A percentile compares a stretch with the other conserved stretches of the same genome.
phyloP scores from a whole-genome alignment of 2,113 vertebrate genomes.

The Excalfactoria chinensis region DNA sequence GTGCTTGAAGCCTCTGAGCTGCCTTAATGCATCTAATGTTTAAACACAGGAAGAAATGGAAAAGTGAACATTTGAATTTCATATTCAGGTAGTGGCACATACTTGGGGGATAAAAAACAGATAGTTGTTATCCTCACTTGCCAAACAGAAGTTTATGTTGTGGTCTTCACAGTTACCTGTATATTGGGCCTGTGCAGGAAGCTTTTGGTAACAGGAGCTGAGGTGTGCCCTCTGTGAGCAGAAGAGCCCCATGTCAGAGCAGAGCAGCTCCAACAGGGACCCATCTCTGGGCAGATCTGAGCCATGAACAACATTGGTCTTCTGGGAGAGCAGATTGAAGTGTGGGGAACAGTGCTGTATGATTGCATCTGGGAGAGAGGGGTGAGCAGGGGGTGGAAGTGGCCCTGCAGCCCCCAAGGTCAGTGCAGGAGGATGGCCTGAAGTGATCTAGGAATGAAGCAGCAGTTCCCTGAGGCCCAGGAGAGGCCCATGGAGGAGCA shows the following conservation, averaged over 20 bases:
- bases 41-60: background rate
- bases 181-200: background rate
- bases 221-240: background rate
- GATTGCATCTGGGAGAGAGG: background rate
- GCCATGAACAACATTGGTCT: background rate
- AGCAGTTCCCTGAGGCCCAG: background rate
- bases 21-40: constrained; percentile 18
- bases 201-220: background rate
- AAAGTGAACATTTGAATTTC: background rate
- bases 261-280: background rate
- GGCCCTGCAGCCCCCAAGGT: background rate
- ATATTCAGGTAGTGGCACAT: background rate
- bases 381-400: background rate
- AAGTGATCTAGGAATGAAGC: background rate
- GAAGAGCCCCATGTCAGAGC: background rate
- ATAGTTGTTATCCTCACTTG: background rate
- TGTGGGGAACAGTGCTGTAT: background rate
- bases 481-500: background rate
- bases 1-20: background rate
- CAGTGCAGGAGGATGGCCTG: background rate
- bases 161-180: background rate
- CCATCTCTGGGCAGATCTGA: background rate
- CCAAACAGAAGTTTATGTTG: background rate
- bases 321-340: background rate
- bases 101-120: background rate